Evolutionary conservation across 1,140 invertebrate species (phyloP).

Genomic region (Drosophila kepulauana): DNA sequence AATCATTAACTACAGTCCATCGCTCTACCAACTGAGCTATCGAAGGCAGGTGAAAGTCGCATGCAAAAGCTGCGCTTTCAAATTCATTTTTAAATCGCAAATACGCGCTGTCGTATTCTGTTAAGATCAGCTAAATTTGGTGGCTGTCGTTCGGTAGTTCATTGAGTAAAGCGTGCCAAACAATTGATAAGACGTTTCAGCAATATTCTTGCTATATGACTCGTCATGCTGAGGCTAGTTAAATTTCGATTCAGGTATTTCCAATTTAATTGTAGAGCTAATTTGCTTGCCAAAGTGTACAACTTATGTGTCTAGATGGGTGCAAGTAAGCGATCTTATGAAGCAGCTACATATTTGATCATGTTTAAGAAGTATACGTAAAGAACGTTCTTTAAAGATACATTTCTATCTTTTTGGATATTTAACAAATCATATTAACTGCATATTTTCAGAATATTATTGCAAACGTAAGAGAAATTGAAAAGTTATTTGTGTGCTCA

Average conservation of each 20-base stretch:
- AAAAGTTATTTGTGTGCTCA: no score
- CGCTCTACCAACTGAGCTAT: conserved; percentile 96
- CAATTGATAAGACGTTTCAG: conserved; percentile 1
- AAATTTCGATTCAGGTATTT: neutral
- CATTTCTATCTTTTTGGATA: no score
- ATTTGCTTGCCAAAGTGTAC: no score
- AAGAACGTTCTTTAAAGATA: no score
- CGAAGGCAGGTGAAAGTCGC: conserved; percentile 86
- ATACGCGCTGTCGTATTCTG: neutral
- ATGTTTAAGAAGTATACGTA: no score
- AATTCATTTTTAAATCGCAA: neutral
- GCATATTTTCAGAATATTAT: no score
- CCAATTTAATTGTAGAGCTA: no score
- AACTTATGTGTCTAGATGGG: no score
- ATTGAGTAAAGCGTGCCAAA: neutral
- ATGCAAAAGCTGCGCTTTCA: conserved; percentile 5
- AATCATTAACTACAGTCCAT: conserved; percentile 90
- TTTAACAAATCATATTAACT: no score
- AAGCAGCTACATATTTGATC: neutral
- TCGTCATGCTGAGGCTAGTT: neutral
- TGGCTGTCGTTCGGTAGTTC: conserved; percentile 4
- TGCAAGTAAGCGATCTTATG: neutral
- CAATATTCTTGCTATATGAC: neutral
- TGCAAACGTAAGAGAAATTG: no score
- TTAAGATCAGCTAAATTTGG: neutral